These are phyloP conservation scores for Peromyscus attwateri DNA, from an alignment of 2,797 vertebrate species.

Conservation along the genomic window DNA sequence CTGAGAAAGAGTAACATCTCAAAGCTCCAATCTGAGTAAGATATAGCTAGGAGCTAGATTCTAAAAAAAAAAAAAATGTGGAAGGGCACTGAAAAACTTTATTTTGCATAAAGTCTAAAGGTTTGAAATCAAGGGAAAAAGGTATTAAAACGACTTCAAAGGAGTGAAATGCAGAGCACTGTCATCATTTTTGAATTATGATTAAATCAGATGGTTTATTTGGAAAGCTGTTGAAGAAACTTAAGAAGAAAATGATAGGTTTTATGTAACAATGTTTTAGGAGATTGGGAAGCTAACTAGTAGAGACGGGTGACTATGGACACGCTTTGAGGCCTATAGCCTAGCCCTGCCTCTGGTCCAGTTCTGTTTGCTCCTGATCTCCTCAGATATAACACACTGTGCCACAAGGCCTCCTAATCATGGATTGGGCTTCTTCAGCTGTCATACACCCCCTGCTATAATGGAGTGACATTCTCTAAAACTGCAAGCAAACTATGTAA, in stretches of 20 bases:
- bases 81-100: background rate
- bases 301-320: background rate
- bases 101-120: background rate
- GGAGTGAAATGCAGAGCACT: background rate
- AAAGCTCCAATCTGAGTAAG: background rate
- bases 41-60: background rate
- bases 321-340: background rate
- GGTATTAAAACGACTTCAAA: background rate
- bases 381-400: background rate
- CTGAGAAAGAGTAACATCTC: background rate
- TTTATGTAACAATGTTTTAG: background rate
- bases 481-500: background rate
- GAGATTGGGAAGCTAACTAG: too few relatives aligned
- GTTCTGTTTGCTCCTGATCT: background rate
- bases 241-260: background rate
- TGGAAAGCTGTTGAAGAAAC: slow-evolving; percentile 1
- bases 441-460: background rate
- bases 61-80: background rate
- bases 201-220: background rate
- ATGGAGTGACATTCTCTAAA: background rate
- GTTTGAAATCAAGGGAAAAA: background rate
- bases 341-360: background rate
- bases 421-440: background rate
- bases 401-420: background rate
- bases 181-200: background rate